These are phyloP conservation scores for Magallana nippona DNA, from an alignment of 2,888 invertebrate species.

Conservation along the genomic window DNA sequence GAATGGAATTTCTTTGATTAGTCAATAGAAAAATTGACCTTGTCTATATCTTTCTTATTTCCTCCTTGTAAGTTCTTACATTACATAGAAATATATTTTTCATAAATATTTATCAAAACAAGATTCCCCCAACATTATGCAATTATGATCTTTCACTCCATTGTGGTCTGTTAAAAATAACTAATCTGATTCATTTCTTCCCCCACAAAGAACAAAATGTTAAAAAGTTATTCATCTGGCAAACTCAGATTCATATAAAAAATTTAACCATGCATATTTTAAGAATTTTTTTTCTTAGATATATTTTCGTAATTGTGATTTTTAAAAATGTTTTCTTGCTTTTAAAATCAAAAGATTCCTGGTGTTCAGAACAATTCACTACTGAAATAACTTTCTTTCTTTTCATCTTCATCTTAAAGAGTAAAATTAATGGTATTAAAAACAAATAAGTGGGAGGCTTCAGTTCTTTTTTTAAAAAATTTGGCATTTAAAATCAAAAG, in stretches of 20 bases:
- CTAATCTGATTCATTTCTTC: not conserved
- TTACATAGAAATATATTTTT: not conserved
- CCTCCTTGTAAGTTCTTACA: not conserved
- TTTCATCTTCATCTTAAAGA: not conserved
- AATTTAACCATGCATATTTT: constrained; percentile 12
- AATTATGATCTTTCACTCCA: not conserved
- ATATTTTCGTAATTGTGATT: not conserved
- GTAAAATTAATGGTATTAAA: not conserved
- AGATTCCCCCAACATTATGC: not conserved
- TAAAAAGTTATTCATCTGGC: no score
- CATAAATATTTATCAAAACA: constrained; percentile 31
- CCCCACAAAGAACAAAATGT: not conserved
- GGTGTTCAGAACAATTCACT: not conserved
- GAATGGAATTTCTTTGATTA: not conserved
- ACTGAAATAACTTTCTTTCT: not conserved
- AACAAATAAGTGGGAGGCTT: not conserved
- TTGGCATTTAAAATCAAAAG: no score
- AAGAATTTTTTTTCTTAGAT: not conserved
- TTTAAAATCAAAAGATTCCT: no score
- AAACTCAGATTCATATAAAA: not conserved
- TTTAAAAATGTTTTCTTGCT: no score
- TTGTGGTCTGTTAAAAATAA: constrained; percentile 4
- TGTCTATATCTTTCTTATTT: not conserved
- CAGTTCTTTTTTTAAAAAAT: no score
- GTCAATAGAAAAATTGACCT: not conserved